Conservation (phyloP, 92 coral and sea anemone genomes). For the Phymanthus crucifer region DNA sequence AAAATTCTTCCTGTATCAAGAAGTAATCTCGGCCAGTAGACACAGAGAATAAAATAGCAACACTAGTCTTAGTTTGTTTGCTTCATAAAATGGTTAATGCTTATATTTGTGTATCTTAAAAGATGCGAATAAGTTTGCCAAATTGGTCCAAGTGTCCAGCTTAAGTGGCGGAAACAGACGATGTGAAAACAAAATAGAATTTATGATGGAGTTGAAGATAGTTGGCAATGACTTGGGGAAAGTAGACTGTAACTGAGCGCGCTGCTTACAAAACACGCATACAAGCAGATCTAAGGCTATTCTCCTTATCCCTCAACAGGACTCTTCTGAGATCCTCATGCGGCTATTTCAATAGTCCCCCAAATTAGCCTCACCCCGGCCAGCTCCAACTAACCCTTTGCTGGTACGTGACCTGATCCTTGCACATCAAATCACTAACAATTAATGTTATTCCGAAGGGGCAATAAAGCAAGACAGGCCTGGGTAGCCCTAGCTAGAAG, state of each 20-base stretch:
- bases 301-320: background rate
- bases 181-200: background rate
- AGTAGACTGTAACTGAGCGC: background rate
- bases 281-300: background rate
- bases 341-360: background rate
- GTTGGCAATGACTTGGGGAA: no score
- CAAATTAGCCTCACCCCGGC: no score
- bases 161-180: slow-evolving; percentile 1
- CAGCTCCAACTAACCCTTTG: no score
- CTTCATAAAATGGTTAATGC: background rate
- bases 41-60: no score
- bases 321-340: background rate
- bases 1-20: no score
- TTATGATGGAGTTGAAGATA: background rate
- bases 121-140: background rate
- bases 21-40: no score
- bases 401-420: no score
- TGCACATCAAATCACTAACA: background rate
- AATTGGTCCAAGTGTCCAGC: background rate
- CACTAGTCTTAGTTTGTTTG: background rate
- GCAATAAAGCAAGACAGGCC: background rate
- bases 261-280: background rate
- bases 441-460: background rate
- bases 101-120: background rate
- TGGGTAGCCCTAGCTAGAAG: background rate